These are phyloP conservation scores for Amiota mariae DNA, from an alignment of 2,888 invertebrate species.

Conservation along the genomic window DNA sequence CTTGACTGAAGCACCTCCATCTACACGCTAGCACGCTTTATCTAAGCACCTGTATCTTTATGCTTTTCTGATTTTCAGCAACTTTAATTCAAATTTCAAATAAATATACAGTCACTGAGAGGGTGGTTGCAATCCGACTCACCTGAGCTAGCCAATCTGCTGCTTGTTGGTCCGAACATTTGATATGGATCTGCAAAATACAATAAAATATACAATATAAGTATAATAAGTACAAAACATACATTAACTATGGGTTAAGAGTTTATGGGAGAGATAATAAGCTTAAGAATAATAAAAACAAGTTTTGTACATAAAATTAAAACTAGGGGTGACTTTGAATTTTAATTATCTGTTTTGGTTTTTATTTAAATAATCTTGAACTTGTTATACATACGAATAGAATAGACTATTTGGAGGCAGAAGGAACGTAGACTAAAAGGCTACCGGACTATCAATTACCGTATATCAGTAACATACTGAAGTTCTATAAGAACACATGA, in stretches of 20 bases:
- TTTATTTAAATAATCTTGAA: too few species aligned
- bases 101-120: neutral
- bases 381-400: too few species aligned
- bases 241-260: conserved; percentile 3
- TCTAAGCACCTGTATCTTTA: conserved; percentile 71
- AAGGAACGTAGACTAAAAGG: too few species aligned
- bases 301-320: too few species aligned
- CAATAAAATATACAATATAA: neutral
- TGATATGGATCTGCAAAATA: conserved; percentile 92
- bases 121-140: conserved; percentile 67
- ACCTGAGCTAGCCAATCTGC: conserved; percentile 96
- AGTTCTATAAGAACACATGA: too few species aligned
- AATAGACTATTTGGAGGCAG: too few species aligned
- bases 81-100: neutral
- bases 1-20: neutral
- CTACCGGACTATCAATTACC: too few species aligned
- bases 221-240: conserved; percentile 3
- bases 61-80: conserved; percentile 57
- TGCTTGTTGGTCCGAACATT: conserved; percentile 97
- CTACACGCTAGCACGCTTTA: conserved; percentile 43
- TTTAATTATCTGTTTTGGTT: too few species aligned
- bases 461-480: too few species aligned
- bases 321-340: too few species aligned
- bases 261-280: too few species aligned
- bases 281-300: too few species aligned